Evolutionary conservation across 2,113 vertebrate genomes (phyloP), one percentile per base, ranked within the genome.

Genomic region (Bufo bufo): DNA sequence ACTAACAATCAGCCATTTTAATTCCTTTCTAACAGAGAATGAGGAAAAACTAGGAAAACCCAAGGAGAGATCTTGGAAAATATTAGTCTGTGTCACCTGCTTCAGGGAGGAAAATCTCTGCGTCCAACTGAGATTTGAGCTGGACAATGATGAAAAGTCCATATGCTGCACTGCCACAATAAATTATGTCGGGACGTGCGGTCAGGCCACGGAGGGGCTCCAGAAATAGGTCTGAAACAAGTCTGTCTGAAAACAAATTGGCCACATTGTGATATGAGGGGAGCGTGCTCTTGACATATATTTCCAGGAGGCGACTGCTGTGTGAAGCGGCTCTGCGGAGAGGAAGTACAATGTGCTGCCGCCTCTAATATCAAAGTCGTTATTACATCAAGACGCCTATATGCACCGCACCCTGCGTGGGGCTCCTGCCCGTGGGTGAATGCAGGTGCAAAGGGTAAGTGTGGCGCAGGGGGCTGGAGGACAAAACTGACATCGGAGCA

Each of bases 91-190:
- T 88, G 87, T 88, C 87, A 88, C 80, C 87, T 83, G 87, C 87
- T 83, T 83, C 80, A 54, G 87, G 87, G 87, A 88, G 80, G 87
- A n/a, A 88, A 88, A 83, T 90, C 91, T 87, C 92, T 61, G 82
- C 0, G 87, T 91, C 91, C 94, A 93, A 93, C 91, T 89, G 93
- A 95, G 95, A 93, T 94, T 95, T 94, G 92, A 89, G 92, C 93
- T 85, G 93, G 95, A 96, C 95, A 95, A 94, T 96, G 95, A 97
- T 96, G 94, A 95, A 96, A 95, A 95, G 95, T 96, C 95, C 95
- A 90, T 95, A 95, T 96, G 96, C 93, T 96, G 93, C 91, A 88
- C 81, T 93, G 94, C 92, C 93, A 94, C 94, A 94, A 96, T 97
- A 96, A 96, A 96, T 96, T 96, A 97, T 94, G 93, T 95, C 92